Evolutionary conservation across 2,888 invertebrate genomes (phyloP).

Genomic region (Aradus depressus): DNA sequence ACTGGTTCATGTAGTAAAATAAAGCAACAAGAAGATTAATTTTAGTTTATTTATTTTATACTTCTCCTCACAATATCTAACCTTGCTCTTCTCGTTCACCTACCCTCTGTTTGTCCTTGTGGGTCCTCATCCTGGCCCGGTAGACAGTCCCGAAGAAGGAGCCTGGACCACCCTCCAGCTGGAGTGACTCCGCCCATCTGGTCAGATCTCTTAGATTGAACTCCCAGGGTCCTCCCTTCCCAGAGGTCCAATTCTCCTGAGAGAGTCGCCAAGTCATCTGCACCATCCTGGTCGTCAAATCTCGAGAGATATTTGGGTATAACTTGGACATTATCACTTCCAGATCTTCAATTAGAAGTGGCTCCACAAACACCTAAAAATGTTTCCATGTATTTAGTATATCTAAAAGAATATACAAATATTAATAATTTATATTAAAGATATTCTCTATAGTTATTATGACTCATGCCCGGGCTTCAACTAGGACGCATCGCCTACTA

Average conservation of each 20-base stretch:
- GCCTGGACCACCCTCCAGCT: slow-evolving; percentile 37
- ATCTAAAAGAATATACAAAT: slow-evolving; percentile 6
- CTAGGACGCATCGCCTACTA: too few relatives aligned
- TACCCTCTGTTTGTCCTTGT: too few relatives aligned
- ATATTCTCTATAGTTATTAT: too few relatives aligned
- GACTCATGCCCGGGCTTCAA: too few relatives aligned
- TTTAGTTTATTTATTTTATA: background rate
- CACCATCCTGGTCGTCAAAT: slow-evolving; percentile 59
- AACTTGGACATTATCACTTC: slow-evolving; percentile 51
- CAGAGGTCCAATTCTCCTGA: slow-evolving; percentile 77
- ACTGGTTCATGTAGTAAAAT: too few relatives aligned
- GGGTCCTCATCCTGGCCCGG: slow-evolving; percentile 76
- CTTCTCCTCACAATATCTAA: slow-evolving; percentile 35
- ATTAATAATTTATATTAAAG: background rate
- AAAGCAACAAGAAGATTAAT: too few relatives aligned
- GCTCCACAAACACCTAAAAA: slow-evolving; percentile 47
- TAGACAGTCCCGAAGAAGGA: slow-evolving; percentile 69
- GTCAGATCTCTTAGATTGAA: slow-evolving; percentile 91
- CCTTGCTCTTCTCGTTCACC: slow-evolving; percentile 63
- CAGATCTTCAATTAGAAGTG: slow-evolving; percentile 51
- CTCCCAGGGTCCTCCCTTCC: slow-evolving; percentile 86
- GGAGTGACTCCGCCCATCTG: slow-evolving; percentile 77
- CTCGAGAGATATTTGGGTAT: slow-evolving; percentile 49
- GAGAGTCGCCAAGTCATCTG: slow-evolving; percentile 63
- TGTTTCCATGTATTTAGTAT: background rate